Evolutionary conservation across 2,888 invertebrate species (phyloP).

Genomic region (Ophion obscuratus): DNA sequence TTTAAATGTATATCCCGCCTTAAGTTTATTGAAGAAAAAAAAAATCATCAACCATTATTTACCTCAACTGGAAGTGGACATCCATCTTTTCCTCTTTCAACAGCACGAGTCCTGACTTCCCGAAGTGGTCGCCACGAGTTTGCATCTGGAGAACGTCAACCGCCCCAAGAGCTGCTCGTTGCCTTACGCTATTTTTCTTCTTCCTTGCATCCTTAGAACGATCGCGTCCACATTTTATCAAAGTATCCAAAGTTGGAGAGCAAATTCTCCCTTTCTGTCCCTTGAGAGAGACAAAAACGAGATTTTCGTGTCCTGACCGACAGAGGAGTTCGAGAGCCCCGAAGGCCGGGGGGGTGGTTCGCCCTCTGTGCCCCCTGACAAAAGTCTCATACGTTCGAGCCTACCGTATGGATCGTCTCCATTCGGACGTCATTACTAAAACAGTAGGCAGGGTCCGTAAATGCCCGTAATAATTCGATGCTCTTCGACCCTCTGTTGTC

Average conservation of each 20-base stretch:
- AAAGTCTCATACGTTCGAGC: conserved; percentile 53
- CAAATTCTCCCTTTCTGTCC: background rate
- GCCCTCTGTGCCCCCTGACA: background rate
- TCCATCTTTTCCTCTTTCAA: background rate
- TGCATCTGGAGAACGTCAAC: background rate
- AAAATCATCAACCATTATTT: no score
- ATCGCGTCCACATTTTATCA: background rate
- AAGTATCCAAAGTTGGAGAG: background rate
- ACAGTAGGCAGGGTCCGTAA: conserved; percentile 79
- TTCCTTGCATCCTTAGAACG: background rate
- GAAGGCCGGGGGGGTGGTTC: background rate
- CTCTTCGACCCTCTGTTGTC: conserved; percentile 70
- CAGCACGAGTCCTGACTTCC: background rate
- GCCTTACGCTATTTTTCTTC: background rate
- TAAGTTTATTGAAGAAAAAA: no score
- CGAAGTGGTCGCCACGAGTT: background rate
- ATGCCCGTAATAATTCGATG: conserved; percentile 80
- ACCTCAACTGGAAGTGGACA: background rate
- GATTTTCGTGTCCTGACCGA: conserved; percentile 19
- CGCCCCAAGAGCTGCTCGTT: background rate
- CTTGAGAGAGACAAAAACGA: background rate
- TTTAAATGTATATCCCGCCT: no score
- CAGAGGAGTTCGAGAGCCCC: background rate
- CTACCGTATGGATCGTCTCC: conserved; percentile 41
- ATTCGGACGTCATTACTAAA: conserved; percentile 80